Evolutionary conservation across 2,797 vertebrate species (phyloP), one percentile per base, ranked within the genome.

Genomic region (Rhinella marina): DNA sequence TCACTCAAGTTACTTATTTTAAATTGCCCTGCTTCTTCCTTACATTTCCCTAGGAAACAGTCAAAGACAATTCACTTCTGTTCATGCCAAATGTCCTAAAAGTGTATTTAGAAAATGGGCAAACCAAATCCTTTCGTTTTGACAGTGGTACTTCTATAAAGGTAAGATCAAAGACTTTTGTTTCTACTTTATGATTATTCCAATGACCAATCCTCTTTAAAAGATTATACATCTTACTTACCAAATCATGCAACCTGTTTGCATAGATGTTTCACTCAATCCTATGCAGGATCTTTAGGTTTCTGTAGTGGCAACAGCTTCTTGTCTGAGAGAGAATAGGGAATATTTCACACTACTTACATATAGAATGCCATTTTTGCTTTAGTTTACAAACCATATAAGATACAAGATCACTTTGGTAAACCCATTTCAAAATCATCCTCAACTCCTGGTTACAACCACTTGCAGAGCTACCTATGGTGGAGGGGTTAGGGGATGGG

Each of bases 51-150:
- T 94, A 98, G 96, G 95, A 96, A 94, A 94, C 95, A 73, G 94
- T 96, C 91, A 96, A 96, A 93, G 95, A 96, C 89, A 96, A 99
- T 92, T 96, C 97, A 13, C 97, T 99, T 90, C 98, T 99, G 92
- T 99, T 99, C 94, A 99, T 99, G 97, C 97, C 98, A 96, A 99
- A 99, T 92, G 98, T 99, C 94, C 94, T 99, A 93, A 99, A 99
- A 94, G 98, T 99, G 29, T 99, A 99, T 92, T 95, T 99, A 93
- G 98, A 99, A 95, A 99, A 99, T 64, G 98, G 98, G 87, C 98
- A 99, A 94, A 99, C 98, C 83, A 99, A 99, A 94, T 99, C 98
- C 61, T 99, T 99, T 90, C 97, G 98, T 88, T 99, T 99, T 90
- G 97, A 99, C 95, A 96, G 95, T 94, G 97, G 95, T 90, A 99